These are phyloP conservation scores for Sebastes variabilis DNA, from an alignment of 2,797 vertebrate species.

Conservation along the genomic window DNA sequence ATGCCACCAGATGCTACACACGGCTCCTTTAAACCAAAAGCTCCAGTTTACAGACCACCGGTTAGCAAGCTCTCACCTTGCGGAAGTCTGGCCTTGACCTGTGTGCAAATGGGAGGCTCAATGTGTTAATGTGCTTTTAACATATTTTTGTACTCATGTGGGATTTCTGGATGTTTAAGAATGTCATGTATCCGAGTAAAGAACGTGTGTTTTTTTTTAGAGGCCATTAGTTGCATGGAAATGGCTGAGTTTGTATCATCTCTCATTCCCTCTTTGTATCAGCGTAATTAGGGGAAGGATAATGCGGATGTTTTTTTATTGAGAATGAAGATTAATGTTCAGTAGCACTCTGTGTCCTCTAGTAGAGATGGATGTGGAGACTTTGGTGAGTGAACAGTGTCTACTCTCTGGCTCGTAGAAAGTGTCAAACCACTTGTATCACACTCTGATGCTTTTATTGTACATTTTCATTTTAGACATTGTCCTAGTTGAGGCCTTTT, in stretches of 20 bases:
- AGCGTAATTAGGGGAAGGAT: background rate
- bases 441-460: background rate
- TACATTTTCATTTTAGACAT: background rate
- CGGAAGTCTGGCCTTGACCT: background rate
- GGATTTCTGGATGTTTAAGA: background rate
- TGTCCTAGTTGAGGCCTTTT: background rate
- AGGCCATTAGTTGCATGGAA: background rate
- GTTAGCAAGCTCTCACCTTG: background rate
- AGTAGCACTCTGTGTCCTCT: background rate
- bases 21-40: background rate
- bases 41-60: background rate
- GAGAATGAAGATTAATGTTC: conserved; percentile 10
- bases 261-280: conserved; percentile 1
- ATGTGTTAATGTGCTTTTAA: background rate
- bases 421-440: background rate
- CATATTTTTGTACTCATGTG: background rate
- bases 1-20: background rate
- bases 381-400: background rate
- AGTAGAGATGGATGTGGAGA: background rate
- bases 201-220: background rate
- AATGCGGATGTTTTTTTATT: background rate
- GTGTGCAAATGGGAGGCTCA: background rate
- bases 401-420: background rate
- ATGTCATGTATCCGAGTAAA: background rate
- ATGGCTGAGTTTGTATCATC: background rate